phyloP scores from a whole-genome alignment of 2,113 vertebrate genomes.

The Petroica traversi region DNA sequence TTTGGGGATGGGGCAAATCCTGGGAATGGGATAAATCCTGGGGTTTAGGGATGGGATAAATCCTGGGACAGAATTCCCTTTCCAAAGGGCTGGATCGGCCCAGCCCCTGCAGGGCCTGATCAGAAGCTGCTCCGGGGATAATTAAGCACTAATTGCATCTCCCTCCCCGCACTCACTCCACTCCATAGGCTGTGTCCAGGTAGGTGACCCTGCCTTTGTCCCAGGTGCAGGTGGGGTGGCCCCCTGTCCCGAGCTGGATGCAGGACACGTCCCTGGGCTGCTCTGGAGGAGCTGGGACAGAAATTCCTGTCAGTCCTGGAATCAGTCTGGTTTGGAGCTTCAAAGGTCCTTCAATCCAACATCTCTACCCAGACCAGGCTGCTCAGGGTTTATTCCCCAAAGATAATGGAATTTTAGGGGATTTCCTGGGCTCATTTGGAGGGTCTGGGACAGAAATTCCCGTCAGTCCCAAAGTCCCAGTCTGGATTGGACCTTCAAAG shows the following conservation, averaged over 20 bases:
- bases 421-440: no score
- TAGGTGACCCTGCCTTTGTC: slow-evolving; percentile 51
- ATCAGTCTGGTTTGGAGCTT: neutral
- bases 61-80: neutral
- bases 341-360: neutral
- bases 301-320: neutral
- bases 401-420: no score
- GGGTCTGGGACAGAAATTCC: no score
- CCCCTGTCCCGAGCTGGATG: slow-evolving; percentile 47
- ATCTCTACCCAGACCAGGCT: neutral
- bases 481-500: no score
- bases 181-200: neutral
- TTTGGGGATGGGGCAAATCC: neutral
- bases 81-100: neutral
- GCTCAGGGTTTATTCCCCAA: no score
- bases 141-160: accelerated
- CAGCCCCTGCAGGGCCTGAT: accelerated
- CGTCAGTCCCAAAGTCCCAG: no score
- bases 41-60: neutral
- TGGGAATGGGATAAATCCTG: neutral
- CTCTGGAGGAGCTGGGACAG: slow-evolving; percentile 69
- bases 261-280: slow-evolving; percentile 69
- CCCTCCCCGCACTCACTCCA: slow-evolving; percentile 39
- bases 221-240: slow-evolving; percentile 68
- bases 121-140: neutral